A percentile compares a stretch with the other conserved stretches of the same genome.
Conservation (phyloP, 2,113 vertebrate species). For the Onychostoma macrolepis region DNA sequence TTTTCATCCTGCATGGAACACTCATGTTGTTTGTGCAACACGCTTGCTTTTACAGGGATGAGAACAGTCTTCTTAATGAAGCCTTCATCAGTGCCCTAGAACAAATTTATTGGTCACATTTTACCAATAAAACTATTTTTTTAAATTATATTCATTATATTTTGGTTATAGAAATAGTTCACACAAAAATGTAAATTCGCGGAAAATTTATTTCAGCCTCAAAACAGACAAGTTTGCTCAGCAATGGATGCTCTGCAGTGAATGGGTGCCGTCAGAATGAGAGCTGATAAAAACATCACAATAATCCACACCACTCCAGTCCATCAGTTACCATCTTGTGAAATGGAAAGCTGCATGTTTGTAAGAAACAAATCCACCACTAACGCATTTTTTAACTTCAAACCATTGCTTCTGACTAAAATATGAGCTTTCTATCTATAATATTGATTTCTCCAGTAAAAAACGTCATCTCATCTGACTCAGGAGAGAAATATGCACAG, state of each 20-base stretch:
- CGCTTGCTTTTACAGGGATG: conserved; percentile 50
- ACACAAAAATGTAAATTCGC: neutral
- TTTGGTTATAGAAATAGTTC: neutral
- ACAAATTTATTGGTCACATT: neutral
- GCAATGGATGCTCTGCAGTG: no score
- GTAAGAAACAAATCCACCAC: no score
- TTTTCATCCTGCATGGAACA: conserved; percentile 2
- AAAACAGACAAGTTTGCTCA: no score
- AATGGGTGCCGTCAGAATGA: no score
- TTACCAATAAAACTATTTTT: neutral
- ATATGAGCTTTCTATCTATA: neutral
- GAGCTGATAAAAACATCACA: no score
- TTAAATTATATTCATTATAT: neutral
- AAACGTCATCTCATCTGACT: no score
- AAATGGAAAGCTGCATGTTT: no score
- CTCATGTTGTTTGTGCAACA: neutral
- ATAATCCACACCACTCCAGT: no score
- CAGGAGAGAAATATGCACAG: neutral
- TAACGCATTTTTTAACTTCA: no score
- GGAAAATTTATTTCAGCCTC: no score
- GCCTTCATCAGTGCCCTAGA: conserved; percentile 71
- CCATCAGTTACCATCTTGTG: no score
- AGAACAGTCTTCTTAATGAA: conserved; percentile 74
- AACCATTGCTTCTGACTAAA: no score
- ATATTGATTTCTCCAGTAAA: neutral